phyloP scores from a whole-genome alignment of 2,113 vertebrate genomes.

The Zosterops borbonicus region DNA sequence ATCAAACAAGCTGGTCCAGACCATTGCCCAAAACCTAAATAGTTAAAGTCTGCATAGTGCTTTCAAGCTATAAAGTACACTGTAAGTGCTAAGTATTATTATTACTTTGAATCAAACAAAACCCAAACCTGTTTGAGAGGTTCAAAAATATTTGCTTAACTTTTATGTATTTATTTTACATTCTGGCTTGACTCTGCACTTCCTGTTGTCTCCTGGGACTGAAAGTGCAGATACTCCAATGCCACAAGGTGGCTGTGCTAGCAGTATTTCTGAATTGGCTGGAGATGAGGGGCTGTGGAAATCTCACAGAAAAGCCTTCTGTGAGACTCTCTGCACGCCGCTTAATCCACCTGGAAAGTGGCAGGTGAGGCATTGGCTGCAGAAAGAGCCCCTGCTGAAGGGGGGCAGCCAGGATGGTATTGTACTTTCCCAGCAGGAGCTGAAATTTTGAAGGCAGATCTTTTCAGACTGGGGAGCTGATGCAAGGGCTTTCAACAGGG shows the following conservation, averaged over 20 bases:
- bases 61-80: constrained; percentile 46
- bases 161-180: constrained; percentile 63
- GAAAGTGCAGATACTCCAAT: constrained; percentile 40
- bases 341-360: constrained; percentile 13
- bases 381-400: neutral
- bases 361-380: fast-evolving
- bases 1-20: neutral
- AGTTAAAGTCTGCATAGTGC: constrained; percentile 25
- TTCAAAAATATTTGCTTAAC: constrained; percentile 68
- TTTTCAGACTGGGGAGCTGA: neutral
- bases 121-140: constrained; percentile 27
- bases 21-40: neutral
- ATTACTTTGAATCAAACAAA: constrained; percentile 63
- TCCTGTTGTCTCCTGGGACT: constrained; percentile 41
- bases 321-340: neutral
- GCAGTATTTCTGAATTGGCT: constrained; percentile 51
- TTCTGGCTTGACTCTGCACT: constrained; percentile 37
- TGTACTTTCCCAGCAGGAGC: neutral
- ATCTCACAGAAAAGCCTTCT: constrained; percentile 16
- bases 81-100: constrained; percentile 58
- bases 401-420: neutral
- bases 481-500: neutral
- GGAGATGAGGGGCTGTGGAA: neutral
- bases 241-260: constrained; percentile 64
- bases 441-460: neutral